Evolutionary conservation across 2,888 invertebrate genomes (phyloP), one percentile per base, ranked within the genome.

Genomic region (Linnaemya vulpina): DNA sequence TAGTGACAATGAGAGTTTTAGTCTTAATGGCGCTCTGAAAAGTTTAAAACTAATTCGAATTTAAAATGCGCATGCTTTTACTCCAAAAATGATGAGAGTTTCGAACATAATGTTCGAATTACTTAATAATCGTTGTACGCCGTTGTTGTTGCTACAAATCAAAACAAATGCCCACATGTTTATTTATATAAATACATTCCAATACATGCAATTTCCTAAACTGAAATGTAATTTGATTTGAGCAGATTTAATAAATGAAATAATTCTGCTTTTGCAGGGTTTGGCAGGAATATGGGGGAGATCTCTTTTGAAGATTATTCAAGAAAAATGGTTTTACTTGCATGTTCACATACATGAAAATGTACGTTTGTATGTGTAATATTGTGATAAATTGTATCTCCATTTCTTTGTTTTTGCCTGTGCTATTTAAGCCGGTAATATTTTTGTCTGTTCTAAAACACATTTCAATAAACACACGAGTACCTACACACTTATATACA

Each of bases 21-120:
- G 11, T 8, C 8, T 40, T 62, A 58, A 68, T 79, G 78, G 63
- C 70, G 49, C 58, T 75, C 63, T 46, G 70, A 78, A 75, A 55
- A 70, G 55, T 65, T 65, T 60, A 20, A 17, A 25, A 30, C 60
- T 25, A 46, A n/a, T 68, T 51, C 3, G 25, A 22, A 53, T 15
- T 22, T 15, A 22, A 55, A 63, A 49, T 71, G 87, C 85, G 83
- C 85, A 87, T 84, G 84, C 17, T 79, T 58, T 46, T 53, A n/a
- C 3, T 5, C 30, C 11, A 1, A 40, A 17, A 10, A 46, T 22
- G 5, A 30, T 3, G 8, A 30, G 40, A 53, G 58, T 85, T 86
- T 87, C 87, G 86, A 86, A 86, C 87, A 86, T 82, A 22, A 86
- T 86, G 82, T 87, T 86, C 86, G 87, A 87, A 80, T 71, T 67